These are phyloP conservation scores for Heliornis fulica DNA, from an alignment of 2,113 vertebrate genomes.

Conservation along the genomic window DNA sequence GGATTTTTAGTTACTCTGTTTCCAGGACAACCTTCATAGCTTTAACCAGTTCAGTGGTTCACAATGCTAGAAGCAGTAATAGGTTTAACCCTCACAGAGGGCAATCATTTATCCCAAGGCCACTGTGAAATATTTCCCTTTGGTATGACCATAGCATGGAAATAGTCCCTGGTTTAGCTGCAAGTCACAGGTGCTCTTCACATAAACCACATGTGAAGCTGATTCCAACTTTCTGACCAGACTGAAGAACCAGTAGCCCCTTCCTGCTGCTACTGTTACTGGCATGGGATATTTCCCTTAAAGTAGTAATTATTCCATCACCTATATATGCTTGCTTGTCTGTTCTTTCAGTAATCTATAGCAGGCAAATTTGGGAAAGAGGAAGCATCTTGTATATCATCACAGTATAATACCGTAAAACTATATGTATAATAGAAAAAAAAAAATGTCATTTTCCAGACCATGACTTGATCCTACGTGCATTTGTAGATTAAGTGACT, in stretches of 20 bases:
- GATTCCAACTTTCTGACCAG: not conserved
- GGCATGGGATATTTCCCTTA: not conserved
- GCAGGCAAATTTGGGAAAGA: not conserved
- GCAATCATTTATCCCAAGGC: not conserved
- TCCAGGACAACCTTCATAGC: not conserved
- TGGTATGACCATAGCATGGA: not conserved
- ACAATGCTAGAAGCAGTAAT: not conserved
- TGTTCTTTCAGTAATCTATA: not conserved
- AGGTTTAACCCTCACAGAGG: not conserved
- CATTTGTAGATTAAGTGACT: not conserved
- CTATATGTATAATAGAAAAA: not conserved
- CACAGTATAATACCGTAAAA: not conserved
- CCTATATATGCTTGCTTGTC: not conserved
- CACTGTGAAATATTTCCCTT: not conserved
- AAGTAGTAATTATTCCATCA: not conserved
- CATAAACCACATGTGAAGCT: not conserved
- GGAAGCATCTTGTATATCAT: not conserved
- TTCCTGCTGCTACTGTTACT: accelerated
- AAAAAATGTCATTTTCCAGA: not conserved
- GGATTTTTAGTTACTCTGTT: not conserved
- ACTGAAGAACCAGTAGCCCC: not conserved
- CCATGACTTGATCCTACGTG: not conserved
- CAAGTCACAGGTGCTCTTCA: not conserved
- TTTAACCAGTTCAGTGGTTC: not conserved
- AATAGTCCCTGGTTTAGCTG: not conserved